A percentile compares a stretch with the other conserved stretches of the same genome.
These are phyloP conservation scores for Drosophila lini DNA, from an alignment of 1,140 invertebrate species.

Conservation along the genomic window DNA sequence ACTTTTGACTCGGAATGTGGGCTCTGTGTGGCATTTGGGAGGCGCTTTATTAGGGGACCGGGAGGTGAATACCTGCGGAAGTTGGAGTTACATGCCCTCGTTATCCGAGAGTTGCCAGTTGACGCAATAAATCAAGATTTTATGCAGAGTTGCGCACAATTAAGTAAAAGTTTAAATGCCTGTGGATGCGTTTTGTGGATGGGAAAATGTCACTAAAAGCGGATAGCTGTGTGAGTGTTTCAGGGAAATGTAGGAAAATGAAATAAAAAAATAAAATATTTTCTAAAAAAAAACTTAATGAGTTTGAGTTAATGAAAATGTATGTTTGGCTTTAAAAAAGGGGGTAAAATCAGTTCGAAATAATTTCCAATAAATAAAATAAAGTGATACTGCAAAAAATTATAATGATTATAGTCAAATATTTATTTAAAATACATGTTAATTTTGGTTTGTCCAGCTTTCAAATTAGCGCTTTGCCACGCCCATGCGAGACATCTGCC, in stretches of 20 bases:
- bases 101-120: conserved; percentile 52
- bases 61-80: conserved; percentile 40
- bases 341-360: too few relatives aligned
- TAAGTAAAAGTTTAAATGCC: conserved; percentile 75
- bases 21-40: conserved; percentile 1
- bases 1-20: conserved; percentile 68
- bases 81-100: conserved; percentile 35
- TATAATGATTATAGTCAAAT: background rate
- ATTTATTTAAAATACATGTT: background rate
- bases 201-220: background rate
- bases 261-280: too few relatives aligned
- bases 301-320: too few relatives aligned
- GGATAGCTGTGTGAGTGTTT: background rate
- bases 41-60: conserved; percentile 3
- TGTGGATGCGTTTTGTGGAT: conserved; percentile 28
- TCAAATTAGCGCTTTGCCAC: conserved; percentile 31
- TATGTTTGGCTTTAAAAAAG: too few relatives aligned
- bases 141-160: conserved; percentile 80
- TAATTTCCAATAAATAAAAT: background rate
- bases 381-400: background rate
- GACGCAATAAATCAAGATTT: conserved; percentile 81
- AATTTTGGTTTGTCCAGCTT: background rate
- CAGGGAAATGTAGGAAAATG: background rate
- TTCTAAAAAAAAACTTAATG: too few relatives aligned
- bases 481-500: conserved; percentile 23